Percentiles rank a stretch among this genome's conserved stretches.
phyloP scores from a whole-genome alignment of 2,113 vertebrate species.

The Puffinus mauretanicus region DNA sequence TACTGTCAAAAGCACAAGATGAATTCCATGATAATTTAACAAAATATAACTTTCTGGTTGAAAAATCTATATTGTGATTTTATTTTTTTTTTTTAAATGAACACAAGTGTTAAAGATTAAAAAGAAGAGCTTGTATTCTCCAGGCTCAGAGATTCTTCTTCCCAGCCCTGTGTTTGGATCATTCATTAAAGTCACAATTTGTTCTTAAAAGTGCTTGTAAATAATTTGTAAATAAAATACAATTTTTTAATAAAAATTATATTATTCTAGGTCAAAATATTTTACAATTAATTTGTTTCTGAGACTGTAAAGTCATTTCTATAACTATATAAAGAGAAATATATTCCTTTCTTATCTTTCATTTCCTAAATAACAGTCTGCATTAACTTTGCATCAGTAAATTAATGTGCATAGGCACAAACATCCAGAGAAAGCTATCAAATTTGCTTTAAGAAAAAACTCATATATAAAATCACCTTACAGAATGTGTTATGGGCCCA shows the following conservation, averaged over 20 bases:
- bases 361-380: background rate
- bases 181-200: background rate
- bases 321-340: background rate
- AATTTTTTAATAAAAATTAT: background rate
- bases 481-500: background rate
- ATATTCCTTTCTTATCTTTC: background rate
- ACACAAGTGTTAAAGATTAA: background rate
- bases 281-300: background rate
- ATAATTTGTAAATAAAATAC: background rate
- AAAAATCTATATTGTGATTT: background rate
- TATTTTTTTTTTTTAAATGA: background rate
- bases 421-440: background rate
- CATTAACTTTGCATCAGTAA: background rate
- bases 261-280: background rate
- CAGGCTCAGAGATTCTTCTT: background rate
- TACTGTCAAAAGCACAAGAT: background rate
- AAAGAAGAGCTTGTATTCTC: background rate
- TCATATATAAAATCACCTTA: background rate
- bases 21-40: background rate
- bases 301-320: background rate
- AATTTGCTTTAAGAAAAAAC: background rate
- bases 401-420: background rate
- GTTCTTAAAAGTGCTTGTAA: background rate
- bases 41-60: background rate
- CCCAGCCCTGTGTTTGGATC: background rate